Evolutionary conservation across 2,113 vertebrate genomes (phyloP).

Genomic region (Tautogolabrus adspersus): DNA sequence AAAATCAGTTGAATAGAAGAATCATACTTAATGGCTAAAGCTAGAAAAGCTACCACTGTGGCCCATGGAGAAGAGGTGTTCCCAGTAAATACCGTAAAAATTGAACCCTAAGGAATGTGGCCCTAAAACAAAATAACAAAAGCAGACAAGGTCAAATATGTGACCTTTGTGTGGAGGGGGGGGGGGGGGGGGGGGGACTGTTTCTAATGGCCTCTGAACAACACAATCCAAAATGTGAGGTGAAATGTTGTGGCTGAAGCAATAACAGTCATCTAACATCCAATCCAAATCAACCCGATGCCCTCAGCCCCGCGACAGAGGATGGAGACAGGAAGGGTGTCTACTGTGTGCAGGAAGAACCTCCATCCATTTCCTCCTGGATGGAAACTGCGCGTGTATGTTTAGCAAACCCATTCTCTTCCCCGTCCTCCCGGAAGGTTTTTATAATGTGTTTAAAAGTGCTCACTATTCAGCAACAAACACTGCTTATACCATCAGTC

Average conservation of each 20-base stretch:
- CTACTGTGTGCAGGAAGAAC: constrained; percentile 58
- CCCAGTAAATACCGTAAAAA: constrained; percentile 43
- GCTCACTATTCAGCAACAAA: background rate
- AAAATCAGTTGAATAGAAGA: background rate
- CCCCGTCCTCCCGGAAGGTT: constrained; percentile 46
- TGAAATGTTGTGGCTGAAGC: constrained; percentile 2
- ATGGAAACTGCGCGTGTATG: constrained; percentile 43
- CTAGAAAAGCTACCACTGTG: background rate
- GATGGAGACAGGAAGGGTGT: constrained; percentile 79
- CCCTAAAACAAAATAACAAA: constrained; percentile 51
- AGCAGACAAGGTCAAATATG: constrained; percentile 67
- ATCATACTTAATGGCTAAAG: constrained; percentile 1
- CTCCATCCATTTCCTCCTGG: constrained; percentile 64
- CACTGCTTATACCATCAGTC: background rate
- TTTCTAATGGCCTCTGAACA: constrained; percentile 42
- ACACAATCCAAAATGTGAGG: constrained; percentile 25
- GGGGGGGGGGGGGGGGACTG: constrained; percentile 4
- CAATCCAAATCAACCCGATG: constrained; percentile 39
- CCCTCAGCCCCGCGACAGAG: constrained; percentile 59
- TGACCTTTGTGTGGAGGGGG: constrained; percentile 39
- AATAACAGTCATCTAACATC: constrained; percentile 25
- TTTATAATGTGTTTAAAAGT: constrained; percentile 14
- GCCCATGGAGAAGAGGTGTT: constrained; percentile 26
- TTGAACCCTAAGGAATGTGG: constrained; percentile 48
- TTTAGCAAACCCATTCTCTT: constrained; percentile 44